These are phyloP conservation scores for Trididemnum nubilum DNA, from an alignment of 23 tunicate genomes.

Conservation along the genomic window DNA sequence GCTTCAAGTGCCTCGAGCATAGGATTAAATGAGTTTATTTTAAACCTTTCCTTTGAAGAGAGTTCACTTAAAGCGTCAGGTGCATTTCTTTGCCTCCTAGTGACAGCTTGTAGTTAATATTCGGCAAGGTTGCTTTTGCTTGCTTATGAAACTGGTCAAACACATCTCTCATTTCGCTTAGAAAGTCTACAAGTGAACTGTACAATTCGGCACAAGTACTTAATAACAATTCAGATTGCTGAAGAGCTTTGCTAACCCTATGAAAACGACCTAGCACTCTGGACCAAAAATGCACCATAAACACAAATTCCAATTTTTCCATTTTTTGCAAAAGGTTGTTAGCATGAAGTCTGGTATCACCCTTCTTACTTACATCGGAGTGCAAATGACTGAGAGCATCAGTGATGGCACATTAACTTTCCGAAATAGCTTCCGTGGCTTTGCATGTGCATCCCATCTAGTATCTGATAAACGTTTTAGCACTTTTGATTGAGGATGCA, in stretches of 20 bases:
- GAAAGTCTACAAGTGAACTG: background rate
- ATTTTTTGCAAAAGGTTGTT: constrained; percentile 35
- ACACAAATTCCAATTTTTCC: constrained; percentile 30
- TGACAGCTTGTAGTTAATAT: too few relatives aligned
- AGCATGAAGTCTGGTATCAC: constrained; percentile 34
- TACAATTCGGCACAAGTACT: constrained; percentile 24
- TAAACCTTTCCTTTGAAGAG: too few relatives aligned
- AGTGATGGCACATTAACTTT: constrained; percentile 21
- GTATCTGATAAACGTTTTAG: constrained; percentile 25
- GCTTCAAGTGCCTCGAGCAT: too few relatives aligned
- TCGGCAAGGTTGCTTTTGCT: constrained; percentile 11
- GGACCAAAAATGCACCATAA: constrained; percentile 29
- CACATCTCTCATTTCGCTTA: too few relatives aligned
- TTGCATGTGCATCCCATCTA: constrained; percentile 29
- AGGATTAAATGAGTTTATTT: too few relatives aligned
- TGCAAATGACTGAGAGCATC: constrained; percentile 36
- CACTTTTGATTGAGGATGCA: constrained; percentile 22
- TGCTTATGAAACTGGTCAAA: background rate
- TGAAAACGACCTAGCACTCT: constrained; percentile 20
- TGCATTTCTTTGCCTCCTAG: too few relatives aligned
- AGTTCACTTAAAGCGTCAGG: too few relatives aligned
- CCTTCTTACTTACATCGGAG: constrained; percentile 20
- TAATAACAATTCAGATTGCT: constrained; percentile 16
- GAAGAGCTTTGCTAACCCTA: constrained; percentile 28
- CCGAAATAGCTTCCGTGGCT: constrained; percentile 30